These are phyloP conservation scores for Xenentodon cancila DNA, from an alignment of 2,797 vertebrate genomes.

Conservation along the genomic window DNA sequence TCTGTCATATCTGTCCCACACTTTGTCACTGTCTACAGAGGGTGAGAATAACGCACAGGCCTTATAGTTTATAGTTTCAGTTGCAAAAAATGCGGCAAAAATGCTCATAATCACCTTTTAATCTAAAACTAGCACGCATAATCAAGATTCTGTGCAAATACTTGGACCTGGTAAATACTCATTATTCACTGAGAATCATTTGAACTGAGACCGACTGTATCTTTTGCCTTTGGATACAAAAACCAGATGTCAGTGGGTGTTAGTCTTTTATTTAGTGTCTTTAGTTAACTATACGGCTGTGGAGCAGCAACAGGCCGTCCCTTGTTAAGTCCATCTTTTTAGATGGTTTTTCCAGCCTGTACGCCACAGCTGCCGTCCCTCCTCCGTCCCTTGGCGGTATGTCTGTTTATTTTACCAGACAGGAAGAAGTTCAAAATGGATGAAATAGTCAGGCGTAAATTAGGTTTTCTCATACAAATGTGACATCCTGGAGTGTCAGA, in stretches of 20 bases:
- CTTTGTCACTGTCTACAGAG: slow-evolving; percentile 7
- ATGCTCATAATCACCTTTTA: too few relatives aligned
- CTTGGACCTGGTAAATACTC: too few relatives aligned
- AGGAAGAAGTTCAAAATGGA: slow-evolving; percentile 44
- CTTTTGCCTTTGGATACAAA: background rate
- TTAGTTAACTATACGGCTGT: slow-evolving; percentile 18
- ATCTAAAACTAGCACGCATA: too few relatives aligned
- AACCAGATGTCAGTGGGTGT: slow-evolving; percentile 3
- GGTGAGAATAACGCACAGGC: background rate
- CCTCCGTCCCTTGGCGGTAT: slow-evolving; percentile 59
- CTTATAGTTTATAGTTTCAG: background rate
- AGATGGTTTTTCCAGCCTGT: slow-evolving; percentile 29
- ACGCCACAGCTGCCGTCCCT: slow-evolving; percentile 51
- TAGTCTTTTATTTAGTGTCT: slow-evolving; percentile 1
- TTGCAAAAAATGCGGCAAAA: too few relatives aligned
- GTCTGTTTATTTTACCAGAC: slow-evolving; percentile 59
- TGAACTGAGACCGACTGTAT: too few relatives aligned
- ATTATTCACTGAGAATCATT: background rate
- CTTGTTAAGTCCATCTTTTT: slow-evolving; percentile 24
- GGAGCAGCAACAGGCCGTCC: slow-evolving; percentile 24
- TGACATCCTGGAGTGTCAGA: slow-evolving; percentile 30
- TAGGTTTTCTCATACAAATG: slow-evolving; percentile 44
- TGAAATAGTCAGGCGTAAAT: slow-evolving; percentile 48
- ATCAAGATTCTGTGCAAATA: too few relatives aligned
- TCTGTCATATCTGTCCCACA: slow-evolving; percentile 22